Evolutionary conservation across 2,797 vertebrate genomes (phyloP).

Genomic region (Danio jaintianensis): DNA sequence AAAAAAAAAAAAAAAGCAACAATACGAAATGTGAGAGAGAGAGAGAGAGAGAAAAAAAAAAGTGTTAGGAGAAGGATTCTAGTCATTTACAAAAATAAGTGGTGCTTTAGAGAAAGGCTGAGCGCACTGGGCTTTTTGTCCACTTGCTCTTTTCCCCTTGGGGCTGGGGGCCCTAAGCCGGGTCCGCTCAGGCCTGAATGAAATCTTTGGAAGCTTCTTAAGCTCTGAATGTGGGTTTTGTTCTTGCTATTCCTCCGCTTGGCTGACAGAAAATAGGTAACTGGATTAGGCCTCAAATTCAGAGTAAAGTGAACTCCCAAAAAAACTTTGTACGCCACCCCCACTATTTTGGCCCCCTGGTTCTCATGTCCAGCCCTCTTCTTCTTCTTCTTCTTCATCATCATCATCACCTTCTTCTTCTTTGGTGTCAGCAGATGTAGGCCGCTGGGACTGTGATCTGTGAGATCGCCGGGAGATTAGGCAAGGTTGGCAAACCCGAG

Average conservation of each 20-base stretch:
- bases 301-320: conserved; percentile 85
- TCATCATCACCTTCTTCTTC: too few relatives aligned
- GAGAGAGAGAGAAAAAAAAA: conserved; percentile 51
- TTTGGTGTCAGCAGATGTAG: conserved; percentile 74
- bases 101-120: conserved; percentile 72
- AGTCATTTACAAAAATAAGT: conserved; percentile 80
- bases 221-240: conserved; percentile 87
- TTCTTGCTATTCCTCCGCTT: conserved; percentile 86
- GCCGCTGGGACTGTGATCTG: conserved; percentile 77
- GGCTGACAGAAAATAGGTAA: conserved; percentile 89
- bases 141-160: conserved; percentile 77
- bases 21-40: conserved; percentile 63
- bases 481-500: conserved; percentile 77
- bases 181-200: conserved; percentile 82
- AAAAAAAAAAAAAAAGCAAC: conserved; percentile 61
- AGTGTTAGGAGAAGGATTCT: conserved; percentile 61
- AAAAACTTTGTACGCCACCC: conserved; percentile 80
- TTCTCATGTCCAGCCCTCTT: conserved; percentile 63
- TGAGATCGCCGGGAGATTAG: conserved; percentile 77
- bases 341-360: conserved; percentile 63
- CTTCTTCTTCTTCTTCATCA: conserved; percentile 45
- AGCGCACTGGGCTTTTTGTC: conserved; percentile 71
- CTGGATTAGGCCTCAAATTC: conserved; percentile 88
- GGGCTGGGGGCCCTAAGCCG: conserved; percentile 81
- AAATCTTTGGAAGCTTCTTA: conserved; percentile 86